phyloP scores from a whole-genome alignment of 1,140 invertebrate genomes.

The Philopotamus ludificatus region DNA sequence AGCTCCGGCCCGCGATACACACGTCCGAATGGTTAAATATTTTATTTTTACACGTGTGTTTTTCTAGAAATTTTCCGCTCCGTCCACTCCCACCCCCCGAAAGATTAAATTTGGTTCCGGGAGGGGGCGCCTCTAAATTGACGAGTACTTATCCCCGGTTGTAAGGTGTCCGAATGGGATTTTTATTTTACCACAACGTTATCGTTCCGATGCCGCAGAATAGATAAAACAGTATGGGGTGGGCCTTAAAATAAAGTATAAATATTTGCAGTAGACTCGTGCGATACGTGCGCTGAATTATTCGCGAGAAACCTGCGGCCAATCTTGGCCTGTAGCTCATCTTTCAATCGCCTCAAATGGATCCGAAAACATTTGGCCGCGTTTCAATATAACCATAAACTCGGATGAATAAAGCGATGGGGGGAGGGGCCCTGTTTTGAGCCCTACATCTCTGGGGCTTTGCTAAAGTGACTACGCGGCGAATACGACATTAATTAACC shows the following conservation, averaged over 20 bases:
- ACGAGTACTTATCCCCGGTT: background rate
- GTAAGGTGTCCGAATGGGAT: constrained; percentile 14
- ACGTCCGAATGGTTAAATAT: too few relatives aligned
- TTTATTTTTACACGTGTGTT: too few relatives aligned
- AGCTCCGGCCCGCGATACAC: too few relatives aligned
- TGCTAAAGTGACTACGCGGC: background rate
- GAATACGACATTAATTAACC: too few relatives aligned
- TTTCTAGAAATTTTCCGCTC: too few relatives aligned
- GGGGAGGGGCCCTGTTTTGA: background rate
- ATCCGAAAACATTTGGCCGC: constrained; percentile 31
- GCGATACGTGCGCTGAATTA: constrained; percentile 34
- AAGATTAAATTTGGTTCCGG: too few relatives aligned
- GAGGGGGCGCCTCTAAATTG: too few relatives aligned
- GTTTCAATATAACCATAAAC: constrained; percentile 27
- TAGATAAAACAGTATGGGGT: constrained; percentile 31
- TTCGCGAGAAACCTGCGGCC: constrained; percentile 11
- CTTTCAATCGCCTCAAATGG: constrained; percentile 39
- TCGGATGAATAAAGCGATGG: constrained; percentile 20
- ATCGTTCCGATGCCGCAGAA: constrained; percentile 16
- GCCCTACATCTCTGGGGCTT: background rate
- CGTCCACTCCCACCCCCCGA: background rate
- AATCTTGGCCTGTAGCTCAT: constrained; percentile 31
- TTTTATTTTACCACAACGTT: constrained; percentile 31
- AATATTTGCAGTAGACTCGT: constrained; percentile 35
- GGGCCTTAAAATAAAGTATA: constrained; percentile 38